These are phyloP conservation scores for Hemicordylus capensis DNA, from an alignment of 2,113 vertebrate genomes.

Conservation along the genomic window DNA sequence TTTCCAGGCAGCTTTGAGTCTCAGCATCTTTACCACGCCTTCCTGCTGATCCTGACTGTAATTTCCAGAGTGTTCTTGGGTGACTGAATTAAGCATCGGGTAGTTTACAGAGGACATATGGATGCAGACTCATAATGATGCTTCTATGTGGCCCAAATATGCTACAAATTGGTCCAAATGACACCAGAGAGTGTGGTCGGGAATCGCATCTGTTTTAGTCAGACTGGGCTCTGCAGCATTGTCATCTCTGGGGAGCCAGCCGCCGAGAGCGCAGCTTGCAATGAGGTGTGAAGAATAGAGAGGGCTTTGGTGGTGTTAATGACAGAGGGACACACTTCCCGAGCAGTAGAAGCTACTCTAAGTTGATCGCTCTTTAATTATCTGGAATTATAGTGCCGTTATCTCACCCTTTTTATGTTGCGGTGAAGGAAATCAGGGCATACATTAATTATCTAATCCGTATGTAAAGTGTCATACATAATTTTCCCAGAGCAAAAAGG, in stretches of 20 bases:
- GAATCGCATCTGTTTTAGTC: neutral
- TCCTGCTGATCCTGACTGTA: neutral
- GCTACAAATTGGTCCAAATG: constrained; percentile 34
- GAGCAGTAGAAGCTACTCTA: constrained; percentile 18
- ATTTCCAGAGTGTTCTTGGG: neutral
- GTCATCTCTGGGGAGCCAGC: neutral
- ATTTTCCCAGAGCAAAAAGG: constrained; percentile 62
- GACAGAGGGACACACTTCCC: constrained; percentile 57
- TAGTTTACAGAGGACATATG: constrained; percentile 27
- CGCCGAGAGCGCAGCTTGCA: neutral
- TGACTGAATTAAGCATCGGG: constrained; percentile 12
- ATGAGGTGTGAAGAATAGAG: constrained; percentile 50
- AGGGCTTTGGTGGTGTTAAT: neutral
- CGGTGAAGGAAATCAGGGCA: constrained; percentile 67
- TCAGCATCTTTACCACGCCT: neutral
- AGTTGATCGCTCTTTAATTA: constrained; percentile 72
- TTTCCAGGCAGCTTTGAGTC: neutral
- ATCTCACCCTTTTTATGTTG: constrained; percentile 63
- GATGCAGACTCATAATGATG: neutral
- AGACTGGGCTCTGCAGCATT: accelerated
- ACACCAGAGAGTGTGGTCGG: neutral
- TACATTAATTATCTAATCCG: constrained; percentile 77
- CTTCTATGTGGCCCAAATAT: constrained; percentile 33
- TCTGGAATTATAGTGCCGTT: constrained; percentile 69
- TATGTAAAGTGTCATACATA: constrained; percentile 74